A percentile compares a stretch with the other conserved stretches of the same genome.
Conservation (phyloP, 2,113 vertebrate genomes). For the Sorex fumeus region DNA sequence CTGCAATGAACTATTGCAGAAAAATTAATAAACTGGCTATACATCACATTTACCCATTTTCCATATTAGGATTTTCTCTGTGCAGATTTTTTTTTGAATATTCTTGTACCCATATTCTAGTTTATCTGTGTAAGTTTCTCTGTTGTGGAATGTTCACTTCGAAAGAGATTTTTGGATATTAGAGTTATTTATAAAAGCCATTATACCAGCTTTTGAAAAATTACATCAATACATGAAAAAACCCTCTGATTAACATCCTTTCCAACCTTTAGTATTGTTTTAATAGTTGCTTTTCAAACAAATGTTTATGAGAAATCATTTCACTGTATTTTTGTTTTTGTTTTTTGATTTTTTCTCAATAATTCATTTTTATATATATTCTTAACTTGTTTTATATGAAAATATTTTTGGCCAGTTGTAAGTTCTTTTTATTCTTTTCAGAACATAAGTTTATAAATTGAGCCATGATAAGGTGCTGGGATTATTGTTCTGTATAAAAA, state of each 20-base stretch:
- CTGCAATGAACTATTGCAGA: no score
- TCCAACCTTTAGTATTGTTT: slow-evolving; percentile 19
- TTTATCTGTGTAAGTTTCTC: no score
- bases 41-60: not conserved
- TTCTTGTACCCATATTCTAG: not conserved
- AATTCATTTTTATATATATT: not conserved
- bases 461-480: not conserved
- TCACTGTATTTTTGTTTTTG: not conserved
- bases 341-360: not conserved
- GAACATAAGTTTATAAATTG: no score
- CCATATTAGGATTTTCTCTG: not conserved
- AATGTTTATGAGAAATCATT: not conserved
- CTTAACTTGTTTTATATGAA: not conserved
- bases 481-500: not conserved
- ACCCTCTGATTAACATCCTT: not conserved
- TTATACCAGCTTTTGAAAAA: not conserved
- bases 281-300: not conserved
- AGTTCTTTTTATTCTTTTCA: not conserved
- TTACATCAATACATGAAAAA: not conserved
- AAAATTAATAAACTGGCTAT: not conserved
- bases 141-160: no score
- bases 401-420: not conserved
- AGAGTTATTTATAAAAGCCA: not conserved
- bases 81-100: not conserved
- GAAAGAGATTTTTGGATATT: not conserved